A percentile compares a stretch with the other conserved stretches of the same genome.
Conservation (phyloP, 2,888 invertebrate genomes). For the Drosophila austrosaltans region DNA sequence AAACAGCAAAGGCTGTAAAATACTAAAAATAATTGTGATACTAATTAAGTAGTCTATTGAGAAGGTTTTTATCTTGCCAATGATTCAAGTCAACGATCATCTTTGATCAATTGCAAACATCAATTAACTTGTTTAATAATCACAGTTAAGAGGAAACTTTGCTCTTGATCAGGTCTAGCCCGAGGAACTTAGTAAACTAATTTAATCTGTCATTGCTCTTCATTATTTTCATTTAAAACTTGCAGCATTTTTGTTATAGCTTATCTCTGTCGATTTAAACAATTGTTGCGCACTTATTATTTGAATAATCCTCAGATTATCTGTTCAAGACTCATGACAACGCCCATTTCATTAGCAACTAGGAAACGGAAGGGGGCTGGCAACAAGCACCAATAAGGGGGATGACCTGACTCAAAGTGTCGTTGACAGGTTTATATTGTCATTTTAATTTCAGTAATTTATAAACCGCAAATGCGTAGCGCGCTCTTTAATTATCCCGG, state of each 20-base stretch:
- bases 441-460: conserved; percentile 71
- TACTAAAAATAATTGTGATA: too few species aligned
- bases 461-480: conserved; percentile 62
- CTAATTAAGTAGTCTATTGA: too few species aligned
- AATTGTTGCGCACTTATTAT: conserved; percentile 51
- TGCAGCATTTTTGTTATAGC: neutral
- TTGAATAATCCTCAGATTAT: conserved; percentile 40
- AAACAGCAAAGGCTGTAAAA: too few species aligned
- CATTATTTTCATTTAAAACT: neutral
- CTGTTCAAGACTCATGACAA: conserved; percentile 32
- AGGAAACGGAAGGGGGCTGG: neutral
- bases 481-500: conserved; percentile 69
- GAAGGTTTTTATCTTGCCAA: too few species aligned
- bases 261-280: conserved; percentile 27
- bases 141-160: too few species aligned
- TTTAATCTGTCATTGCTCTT: neutral
- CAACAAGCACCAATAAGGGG: neutral
- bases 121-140: too few species aligned
- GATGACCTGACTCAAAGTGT: conserved; percentile 65
- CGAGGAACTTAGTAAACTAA: too few species aligned
- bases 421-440: conserved; percentile 76
- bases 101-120: too few species aligned
- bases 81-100: too few species aligned
- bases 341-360: conserved; percentile 8
- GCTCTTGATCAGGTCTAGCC: too few species aligned